Percentiles rank a stretch among this genome's conserved stretches.
phyloP scores from a whole-genome alignment of 1,140 invertebrate genomes.

The Drosophila sucinea region DNA sequence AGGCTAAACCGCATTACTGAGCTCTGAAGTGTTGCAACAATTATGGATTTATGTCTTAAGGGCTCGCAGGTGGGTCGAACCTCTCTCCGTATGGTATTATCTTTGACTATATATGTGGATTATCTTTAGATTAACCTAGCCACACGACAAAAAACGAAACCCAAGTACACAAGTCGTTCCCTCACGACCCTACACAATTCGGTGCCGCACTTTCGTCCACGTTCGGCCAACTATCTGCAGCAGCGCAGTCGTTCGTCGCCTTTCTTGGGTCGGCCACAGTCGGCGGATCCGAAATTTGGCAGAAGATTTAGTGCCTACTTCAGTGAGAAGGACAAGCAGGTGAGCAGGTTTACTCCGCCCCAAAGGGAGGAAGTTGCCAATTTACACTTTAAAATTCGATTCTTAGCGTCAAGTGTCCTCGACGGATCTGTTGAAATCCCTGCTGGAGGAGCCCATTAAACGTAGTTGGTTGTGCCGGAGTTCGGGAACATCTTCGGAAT shows the following conservation, averaged over 20 bases:
- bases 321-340: slow-evolving; percentile 57
- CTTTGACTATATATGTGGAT: neutral
- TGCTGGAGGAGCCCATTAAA: slow-evolving; percentile 78
- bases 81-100: neutral
- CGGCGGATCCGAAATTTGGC: slow-evolving; percentile 75
- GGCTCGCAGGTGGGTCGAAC: slow-evolving; percentile 65
- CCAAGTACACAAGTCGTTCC: slow-evolving; percentile 64
- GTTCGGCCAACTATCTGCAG: slow-evolving; percentile 73
- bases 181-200: slow-evolving; percentile 59
- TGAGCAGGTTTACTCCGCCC: neutral
- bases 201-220: slow-evolving; percentile 63
- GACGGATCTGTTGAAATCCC: slow-evolving; percentile 71
- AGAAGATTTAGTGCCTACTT: slow-evolving; percentile 54
- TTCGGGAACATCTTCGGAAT: slow-evolving; percentile 70
- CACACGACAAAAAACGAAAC: slow-evolving; percentile 75
- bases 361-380: slow-evolving; percentile 10
- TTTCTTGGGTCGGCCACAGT: slow-evolving; percentile 72
- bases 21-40: slow-evolving; percentile 34
- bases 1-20: slow-evolving; percentile 26
- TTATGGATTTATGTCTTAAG: slow-evolving; percentile 81
- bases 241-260: slow-evolving; percentile 73
- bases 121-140: slow-evolving; percentile 72
- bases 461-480: slow-evolving; percentile 75
- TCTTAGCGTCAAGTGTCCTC: slow-evolving; percentile 66
- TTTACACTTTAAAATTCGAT: neutral